Percentiles rank a stretch among this genome's conserved stretches.
These are phyloP conservation scores for Phasia obesa DNA, from an alignment of 2,888 invertebrate species.

Conservation along the genomic window DNA sequence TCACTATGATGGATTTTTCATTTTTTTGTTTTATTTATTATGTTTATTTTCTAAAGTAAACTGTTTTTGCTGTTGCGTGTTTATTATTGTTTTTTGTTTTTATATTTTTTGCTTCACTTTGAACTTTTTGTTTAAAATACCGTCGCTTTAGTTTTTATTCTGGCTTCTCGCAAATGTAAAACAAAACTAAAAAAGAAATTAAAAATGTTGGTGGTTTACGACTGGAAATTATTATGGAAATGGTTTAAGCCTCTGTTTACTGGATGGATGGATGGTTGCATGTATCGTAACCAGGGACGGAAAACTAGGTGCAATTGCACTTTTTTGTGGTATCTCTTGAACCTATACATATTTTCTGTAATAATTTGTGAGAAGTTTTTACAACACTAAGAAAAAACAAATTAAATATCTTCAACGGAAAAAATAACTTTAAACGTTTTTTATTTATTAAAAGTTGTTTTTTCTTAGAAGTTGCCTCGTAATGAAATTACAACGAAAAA, in stretches of 20 bases:
- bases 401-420: no score
- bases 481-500: no score
- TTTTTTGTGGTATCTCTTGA: no score
- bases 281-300: background rate
- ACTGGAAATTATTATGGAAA: constrained; percentile 68
- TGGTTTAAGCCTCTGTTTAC: constrained; percentile 62
- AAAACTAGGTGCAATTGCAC: no score
- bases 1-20: background rate
- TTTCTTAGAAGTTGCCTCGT: no score
- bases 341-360: no score
- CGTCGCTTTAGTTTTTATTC: constrained; percentile 48
- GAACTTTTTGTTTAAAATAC: constrained; percentile 30
- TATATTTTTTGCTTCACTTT: constrained; percentile 54
- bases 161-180: constrained; percentile 73
- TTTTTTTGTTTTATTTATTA: constrained; percentile 44
- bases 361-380: no score
- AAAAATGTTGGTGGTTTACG: constrained; percentile 55
- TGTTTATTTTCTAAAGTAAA: constrained; percentile 26
- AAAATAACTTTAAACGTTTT: no score
- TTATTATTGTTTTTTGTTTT: constrained; percentile 32
- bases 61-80: constrained; percentile 49
- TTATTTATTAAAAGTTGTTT: no score
- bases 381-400: no score
- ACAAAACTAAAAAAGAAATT: constrained; percentile 70
- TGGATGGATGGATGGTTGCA: constrained; percentile 35